A percentile compares a stretch with the other conserved stretches of the same genome.
Conservation (phyloP, 2,113 vertebrate species). For the Bos indicus region DNA sequence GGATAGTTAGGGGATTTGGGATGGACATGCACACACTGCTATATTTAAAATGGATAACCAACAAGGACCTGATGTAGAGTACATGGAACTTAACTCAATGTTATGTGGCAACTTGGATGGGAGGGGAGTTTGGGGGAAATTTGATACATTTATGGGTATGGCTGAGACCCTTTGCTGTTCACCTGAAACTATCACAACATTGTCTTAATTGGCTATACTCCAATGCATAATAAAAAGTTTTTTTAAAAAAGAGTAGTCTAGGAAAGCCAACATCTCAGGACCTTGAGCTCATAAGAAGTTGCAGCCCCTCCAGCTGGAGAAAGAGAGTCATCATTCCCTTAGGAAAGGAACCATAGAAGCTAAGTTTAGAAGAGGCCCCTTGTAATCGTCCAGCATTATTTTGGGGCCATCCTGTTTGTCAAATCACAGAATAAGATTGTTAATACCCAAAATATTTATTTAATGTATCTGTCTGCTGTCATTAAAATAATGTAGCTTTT, state of each 20-base stretch:
- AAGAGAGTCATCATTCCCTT: neutral
- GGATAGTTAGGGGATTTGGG: neutral
- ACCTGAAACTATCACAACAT: neutral
- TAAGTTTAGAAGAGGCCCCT: neutral
- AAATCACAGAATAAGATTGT: neutral
- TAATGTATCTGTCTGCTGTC: neutral
- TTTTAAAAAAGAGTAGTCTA: neutral
- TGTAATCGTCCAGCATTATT: neutral
- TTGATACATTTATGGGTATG: neutral
- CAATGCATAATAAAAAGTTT: neutral
- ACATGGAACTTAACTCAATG: neutral
- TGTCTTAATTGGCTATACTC: neutral
- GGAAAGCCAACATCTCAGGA: neutral
- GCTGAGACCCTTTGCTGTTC: neutral
- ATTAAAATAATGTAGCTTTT: neutral
- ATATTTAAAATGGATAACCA: neutral
- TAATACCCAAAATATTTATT: slow-evolving; percentile 11
- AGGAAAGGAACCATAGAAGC: neutral
- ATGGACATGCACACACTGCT: neutral
- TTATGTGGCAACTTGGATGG: neutral
- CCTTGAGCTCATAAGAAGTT: neutral
- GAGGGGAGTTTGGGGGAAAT: neutral
- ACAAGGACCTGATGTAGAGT: neutral
- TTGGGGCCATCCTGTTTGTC: neutral
- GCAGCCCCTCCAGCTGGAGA: neutral